Base-by-base conservation (phyloP, 1,140 invertebrate genomes). In the Xylocopa sonorina region DNA sequence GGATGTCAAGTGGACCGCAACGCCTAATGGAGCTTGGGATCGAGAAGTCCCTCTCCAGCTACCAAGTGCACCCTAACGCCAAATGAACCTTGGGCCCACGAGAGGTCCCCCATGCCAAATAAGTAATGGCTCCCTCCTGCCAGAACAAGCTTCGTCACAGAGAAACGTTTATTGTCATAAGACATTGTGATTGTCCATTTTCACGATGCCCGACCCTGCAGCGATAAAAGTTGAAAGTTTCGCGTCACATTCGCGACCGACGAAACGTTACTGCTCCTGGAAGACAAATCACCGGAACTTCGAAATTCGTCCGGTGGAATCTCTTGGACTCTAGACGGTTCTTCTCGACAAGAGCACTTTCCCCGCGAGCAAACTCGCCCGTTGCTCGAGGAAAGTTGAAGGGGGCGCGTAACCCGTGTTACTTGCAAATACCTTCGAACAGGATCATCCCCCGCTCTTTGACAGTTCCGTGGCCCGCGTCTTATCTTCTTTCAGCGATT, bases 401-500 rank as follows among this genome's bases (percentile, higher is more conserved):
- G n/a, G 29, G n/a, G 27, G 3, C 51, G 50, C 51, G 66, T 74
- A 64, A 74, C 60, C n/a, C 72, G 32, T 24, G 41, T 57, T 69
- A 77, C 74, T 58, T 48, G 53, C 74, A 77, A 77, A 77, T 58
- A 48, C 67, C 34, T 68, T 69, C 18, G n/a, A 34, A n/a, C 21
- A 38, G 48, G 67, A 67, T 7, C 27, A 27, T 24, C 14, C 62
- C 53, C 6, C 21, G 16, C 27, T 1, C 16, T 24, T 46, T 29
- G 5, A 68, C 51, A 24, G 64, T 58, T 58, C 32, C 32, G n/a
- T 41, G 29, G 48, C 32, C n/a, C n/a, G 63, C 18, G 63, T 55
- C 74, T 77, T 77, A 77, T 77, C 74, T n/a, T 77, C 43, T 77
- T 48, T 69, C 29, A 53, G 53, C 74, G 74, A 77, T 77, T 77